Evolutionary conservation across 2,888 invertebrate genomes (phyloP).

Genomic region (Phrixothrix hirtus): DNA sequence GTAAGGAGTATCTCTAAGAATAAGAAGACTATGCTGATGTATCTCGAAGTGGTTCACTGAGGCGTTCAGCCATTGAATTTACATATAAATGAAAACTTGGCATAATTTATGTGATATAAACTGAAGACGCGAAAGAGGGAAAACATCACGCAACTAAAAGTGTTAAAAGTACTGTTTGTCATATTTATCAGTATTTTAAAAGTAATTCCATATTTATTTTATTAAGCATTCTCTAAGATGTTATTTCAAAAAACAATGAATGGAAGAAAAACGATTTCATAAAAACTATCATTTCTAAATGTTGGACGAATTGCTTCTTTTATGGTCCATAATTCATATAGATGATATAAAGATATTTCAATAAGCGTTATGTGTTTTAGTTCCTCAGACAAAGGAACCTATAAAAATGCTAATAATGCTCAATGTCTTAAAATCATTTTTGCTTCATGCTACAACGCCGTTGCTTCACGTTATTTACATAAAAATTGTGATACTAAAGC

Average conservation of each 20-base stretch:
- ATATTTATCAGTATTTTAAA: conserved; percentile 17
- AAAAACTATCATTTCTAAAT: too few relatives aligned
- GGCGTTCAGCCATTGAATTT: conserved; percentile 41
- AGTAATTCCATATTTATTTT: too few relatives aligned
- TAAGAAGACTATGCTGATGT: conserved; percentile 24
- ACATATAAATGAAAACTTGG: conserved; percentile 51
- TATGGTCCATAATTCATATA: conserved; percentile 19
- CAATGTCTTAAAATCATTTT: conserved; percentile 18
- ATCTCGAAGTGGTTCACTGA: conserved; percentile 29
- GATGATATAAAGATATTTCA: conserved; percentile 28
- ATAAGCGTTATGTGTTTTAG: conserved; percentile 29
- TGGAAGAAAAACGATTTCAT: too few relatives aligned
- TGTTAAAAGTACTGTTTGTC: conserved; percentile 26
- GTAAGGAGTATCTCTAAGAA: conserved; percentile 11
- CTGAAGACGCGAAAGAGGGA: conserved; percentile 18
- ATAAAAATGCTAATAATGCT: conserved; percentile 31
- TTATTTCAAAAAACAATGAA: too few relatives aligned
- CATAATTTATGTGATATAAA: conserved; percentile 40
- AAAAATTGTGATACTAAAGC: conserved; percentile 10
- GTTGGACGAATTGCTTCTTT: conserved; percentile 9
- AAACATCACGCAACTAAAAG: conserved; percentile 27
- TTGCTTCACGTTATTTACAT: conserved; percentile 22
- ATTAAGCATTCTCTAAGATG: too few relatives aligned
- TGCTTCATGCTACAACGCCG: conserved; percentile 15
- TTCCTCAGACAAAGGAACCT: conserved; percentile 29